phyloP scores from a whole-genome alignment of 2,888 invertebrate species.

The Chelonus formosanus region DNA sequence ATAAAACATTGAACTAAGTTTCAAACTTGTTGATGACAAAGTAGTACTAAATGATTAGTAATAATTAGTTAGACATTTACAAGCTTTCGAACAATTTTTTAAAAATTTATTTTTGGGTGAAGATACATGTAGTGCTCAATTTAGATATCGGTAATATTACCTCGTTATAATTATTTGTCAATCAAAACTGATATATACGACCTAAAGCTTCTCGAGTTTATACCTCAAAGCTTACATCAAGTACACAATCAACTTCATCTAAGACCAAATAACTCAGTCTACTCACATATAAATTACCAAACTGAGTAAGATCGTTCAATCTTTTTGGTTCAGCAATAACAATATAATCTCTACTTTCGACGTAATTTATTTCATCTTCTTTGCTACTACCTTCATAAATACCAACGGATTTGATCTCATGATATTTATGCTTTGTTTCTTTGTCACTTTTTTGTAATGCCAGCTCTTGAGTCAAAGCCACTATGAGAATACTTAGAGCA shows the following conservation, averaged over 20 bases:
- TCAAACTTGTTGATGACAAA: too few relatives aligned
- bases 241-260: constrained; percentile 92
- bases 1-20: too few relatives aligned
- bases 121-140: neutral
- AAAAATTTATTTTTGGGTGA: neutral
- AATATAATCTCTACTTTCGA: constrained; percentile 87
- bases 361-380: constrained; percentile 77
- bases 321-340: constrained; percentile 95
- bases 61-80: too few relatives aligned
- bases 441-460: constrained; percentile 93
- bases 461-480: constrained; percentile 93
- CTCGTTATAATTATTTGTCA: constrained; percentile 95
- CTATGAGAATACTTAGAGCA: constrained; percentile 86
- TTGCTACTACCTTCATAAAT: constrained; percentile 91
- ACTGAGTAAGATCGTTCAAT: constrained; percentile 86
- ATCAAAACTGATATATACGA: constrained; percentile 79
- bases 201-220: constrained; percentile 85
- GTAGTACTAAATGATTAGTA: too few relatives aligned
- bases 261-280: constrained; percentile 88
- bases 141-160: constrained; percentile 55
- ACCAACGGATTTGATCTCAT: constrained; percentile 87
- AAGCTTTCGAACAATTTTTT: neutral
- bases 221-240: constrained; percentile 88
- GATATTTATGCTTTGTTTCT: constrained; percentile 87
- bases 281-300: constrained; percentile 74